Evolutionary conservation across 2,888 invertebrate species (phyloP), one percentile per base, ranked within the genome.

Genomic region (Galerucella pusilla): DNA sequence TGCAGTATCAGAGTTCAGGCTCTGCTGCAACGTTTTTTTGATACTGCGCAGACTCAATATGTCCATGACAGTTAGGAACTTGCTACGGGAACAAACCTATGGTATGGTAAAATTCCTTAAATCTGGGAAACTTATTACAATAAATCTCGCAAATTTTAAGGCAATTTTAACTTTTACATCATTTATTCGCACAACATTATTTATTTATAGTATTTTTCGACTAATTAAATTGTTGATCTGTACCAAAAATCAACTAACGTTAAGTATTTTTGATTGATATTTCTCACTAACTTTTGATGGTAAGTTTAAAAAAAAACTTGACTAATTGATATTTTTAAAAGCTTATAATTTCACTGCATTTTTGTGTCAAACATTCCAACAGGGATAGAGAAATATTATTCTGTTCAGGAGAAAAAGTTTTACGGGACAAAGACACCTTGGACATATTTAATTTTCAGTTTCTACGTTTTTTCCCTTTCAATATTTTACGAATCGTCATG

Each of bases 291-390:
- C 59, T 59, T 59, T 71, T 71, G 54, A 14, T 35, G 63, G 12
- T 35, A 35, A 42, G 45, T 63, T 42, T 42, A 63, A 45, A 35
- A 49, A 14, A 42, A 59, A 71, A 71, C 9, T n/a, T 10, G 57
- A 71, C 59, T 28, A 25, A 54, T 65, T 71, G 65, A 71, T 69
- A 52, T 72, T 69, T 60, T 49, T 59, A 45, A 71, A 57, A 67
- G 60, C 65, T 66, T 66, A 46, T 66, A 59, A 59, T 65, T 71
- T 71, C 66, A 71, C 71, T 71, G 71, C 71, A 67, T 71, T 12
- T 42, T 65, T 28, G 61, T 63, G 59, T 42, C 45, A 72, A 72
- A 67, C 72, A 72, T 72, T 72, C 72, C 72, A 72, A 66, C 54
- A 25, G 9, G n/a, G n/a, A 20, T 45, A 25, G 2, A 59, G 14